Percentiles rank a stretch among this genome's conserved stretches.
Conservation (phyloP, 2,888 invertebrate genomes). For the Thymelicus sylvestris region DNA sequence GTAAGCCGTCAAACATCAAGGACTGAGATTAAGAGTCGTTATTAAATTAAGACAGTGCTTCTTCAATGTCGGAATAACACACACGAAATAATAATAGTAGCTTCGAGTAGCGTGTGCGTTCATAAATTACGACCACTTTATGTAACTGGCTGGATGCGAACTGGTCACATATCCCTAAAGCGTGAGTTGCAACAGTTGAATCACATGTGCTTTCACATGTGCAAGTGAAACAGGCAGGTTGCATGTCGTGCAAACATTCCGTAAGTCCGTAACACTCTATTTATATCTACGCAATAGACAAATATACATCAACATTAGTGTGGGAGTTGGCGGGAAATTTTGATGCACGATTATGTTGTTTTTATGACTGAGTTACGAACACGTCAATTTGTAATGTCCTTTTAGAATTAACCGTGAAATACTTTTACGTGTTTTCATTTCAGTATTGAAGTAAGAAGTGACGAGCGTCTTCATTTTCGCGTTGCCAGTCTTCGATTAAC, state of each 20-base stretch:
- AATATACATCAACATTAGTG: slow-evolving; percentile 11
- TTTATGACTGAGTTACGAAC: no score
- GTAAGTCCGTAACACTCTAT: slow-evolving; percentile 18
- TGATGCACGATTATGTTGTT: not conserved
- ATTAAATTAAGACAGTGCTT: no score
- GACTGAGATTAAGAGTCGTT: no score
- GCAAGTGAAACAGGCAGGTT: slow-evolving; percentile 26
- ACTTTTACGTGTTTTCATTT: no score
- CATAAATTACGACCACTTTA: slow-evolving; percentile 1
- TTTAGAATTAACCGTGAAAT: no score
- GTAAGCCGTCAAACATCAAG: no score
- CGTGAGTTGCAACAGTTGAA: slow-evolving; percentile 24
- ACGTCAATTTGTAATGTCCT: no score
- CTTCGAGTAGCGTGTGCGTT: not conserved
- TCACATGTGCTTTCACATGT: slow-evolving; percentile 25
- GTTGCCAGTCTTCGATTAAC: no score
- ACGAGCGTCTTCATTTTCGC: no score
- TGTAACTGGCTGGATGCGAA: slow-evolving; percentile 20
- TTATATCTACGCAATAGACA: slow-evolving; percentile 21
- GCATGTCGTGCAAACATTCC: slow-evolving; percentile 27
- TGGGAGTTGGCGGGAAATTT: slow-evolving; percentile 16
- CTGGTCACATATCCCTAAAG: slow-evolving; percentile 19
- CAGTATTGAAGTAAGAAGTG: no score
- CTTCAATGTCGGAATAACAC: no score
- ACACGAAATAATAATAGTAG: no score